Percentiles rank a stretch among this genome's conserved stretches.
These are phyloP conservation scores for Takifugu ocellatus DNA, from an alignment of 2,797 vertebrate species.

Conservation along the genomic window DNA sequence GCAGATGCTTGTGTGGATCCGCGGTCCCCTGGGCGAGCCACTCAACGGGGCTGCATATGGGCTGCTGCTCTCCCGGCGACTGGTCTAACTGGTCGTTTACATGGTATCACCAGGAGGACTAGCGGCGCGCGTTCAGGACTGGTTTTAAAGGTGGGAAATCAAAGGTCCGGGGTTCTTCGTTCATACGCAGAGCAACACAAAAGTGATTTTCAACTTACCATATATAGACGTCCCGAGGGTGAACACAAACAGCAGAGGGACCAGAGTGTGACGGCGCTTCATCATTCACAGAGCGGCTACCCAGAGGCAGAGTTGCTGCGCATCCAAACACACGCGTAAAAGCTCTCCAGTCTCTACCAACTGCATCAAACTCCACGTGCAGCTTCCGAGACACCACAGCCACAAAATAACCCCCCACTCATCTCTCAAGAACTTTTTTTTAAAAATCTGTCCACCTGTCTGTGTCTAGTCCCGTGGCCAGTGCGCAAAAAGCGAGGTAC, in stretches of 20 bases:
- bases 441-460: conserved; percentile 3
- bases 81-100: conserved; percentile 54
- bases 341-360: conserved; percentile 12
- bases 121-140: not conserved
- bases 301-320: conserved; percentile 33
- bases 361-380: conserved; percentile 38
- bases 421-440: conserved; percentile 41
- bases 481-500: conserved; percentile 27
- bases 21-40: conserved; percentile 47
- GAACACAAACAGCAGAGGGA: conserved; percentile 55
- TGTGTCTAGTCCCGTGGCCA: conserved; percentile 2
- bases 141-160: too few species aligned
- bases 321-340: conserved; percentile 33
- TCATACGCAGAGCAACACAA: too few species aligned
- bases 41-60: conserved; percentile 46
- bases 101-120: conserved; percentile 28
- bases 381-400: conserved; percentile 37
- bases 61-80: conserved; percentile 32
- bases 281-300: conserved; percentile 52
- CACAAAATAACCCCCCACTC: conserved; percentile 5
- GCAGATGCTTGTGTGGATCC: conserved; percentile 57
- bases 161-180: too few species aligned
- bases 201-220: conserved; percentile 64
- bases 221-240: conserved; percentile 65
- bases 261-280: conserved; percentile 63